These are phyloP conservation scores for Dynastes maya DNA, from an alignment of 2,888 invertebrate species.

Conservation along the genomic window DNA sequence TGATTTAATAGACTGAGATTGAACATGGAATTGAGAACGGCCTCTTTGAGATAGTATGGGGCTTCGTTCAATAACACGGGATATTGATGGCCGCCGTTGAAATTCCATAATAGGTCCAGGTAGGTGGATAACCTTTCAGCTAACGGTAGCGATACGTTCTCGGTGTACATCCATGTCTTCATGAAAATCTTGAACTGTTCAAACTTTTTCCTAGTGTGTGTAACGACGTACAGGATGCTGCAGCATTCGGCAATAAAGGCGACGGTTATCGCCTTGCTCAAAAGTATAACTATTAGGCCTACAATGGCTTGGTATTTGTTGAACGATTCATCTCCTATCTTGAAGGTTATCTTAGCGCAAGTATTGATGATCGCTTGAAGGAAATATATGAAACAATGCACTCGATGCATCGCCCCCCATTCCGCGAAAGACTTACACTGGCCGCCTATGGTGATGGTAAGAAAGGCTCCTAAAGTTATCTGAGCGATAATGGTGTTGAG, in stretches of 20 bases:
- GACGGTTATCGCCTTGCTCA: conserved; percentile 38
- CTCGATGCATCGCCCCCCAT: not conserved
- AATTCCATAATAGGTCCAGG: conserved; percentile 42
- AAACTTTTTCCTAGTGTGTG: conserved; percentile 29
- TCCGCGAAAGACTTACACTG: not conserved
- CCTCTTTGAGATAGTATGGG: conserved; percentile 60
- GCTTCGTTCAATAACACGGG: conserved; percentile 54
- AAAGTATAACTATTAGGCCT: conserved; percentile 3
- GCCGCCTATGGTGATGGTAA: not conserved
- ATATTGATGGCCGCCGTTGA: conserved; percentile 42
- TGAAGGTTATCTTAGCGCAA: conserved; percentile 18
- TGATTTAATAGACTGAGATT: conserved; percentile 58
- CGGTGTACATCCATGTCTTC: conserved; percentile 38
- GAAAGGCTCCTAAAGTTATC: conserved; percentile 40
- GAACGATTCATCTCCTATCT: not conserved
- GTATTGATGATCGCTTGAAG: conserved; percentile 39
- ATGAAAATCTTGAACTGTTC: conserved; percentile 44
- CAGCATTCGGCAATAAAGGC: conserved; percentile 48
- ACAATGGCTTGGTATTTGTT: not conserved
- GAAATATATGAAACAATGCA: conserved; percentile 1
- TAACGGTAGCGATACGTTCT: conserved; percentile 44
- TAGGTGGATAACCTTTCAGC: conserved; percentile 39
- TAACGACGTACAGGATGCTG: conserved; percentile 43
- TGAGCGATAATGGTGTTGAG: conserved; percentile 40
- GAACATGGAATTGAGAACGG: conserved; percentile 59